Evolutionary conservation across 2,113 vertebrate species (phyloP).

Genomic region (Catharus minimus): DNA sequence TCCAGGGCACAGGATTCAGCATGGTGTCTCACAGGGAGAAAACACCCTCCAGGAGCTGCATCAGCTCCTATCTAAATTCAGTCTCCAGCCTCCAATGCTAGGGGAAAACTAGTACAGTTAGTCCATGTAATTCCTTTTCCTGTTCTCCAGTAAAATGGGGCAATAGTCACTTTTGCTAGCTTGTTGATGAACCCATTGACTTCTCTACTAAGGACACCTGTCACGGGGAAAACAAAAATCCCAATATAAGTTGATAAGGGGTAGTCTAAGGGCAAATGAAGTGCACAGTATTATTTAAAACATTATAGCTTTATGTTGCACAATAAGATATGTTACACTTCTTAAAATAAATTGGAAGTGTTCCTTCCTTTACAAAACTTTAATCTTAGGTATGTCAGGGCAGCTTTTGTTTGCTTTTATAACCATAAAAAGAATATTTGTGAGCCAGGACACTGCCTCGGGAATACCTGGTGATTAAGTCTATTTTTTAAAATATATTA

Average conservation of each 20-base stretch:
- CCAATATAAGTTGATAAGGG: background rate
- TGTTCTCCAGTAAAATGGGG: background rate
- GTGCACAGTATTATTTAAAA: background rate
- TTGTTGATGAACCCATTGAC: background rate
- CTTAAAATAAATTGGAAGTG: background rate
- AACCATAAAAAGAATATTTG: background rate
- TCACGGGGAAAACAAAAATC: conserved; percentile 1
- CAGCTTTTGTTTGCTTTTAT: background rate
- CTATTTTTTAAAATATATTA: background rate
- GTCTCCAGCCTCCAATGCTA: background rate
- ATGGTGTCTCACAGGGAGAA: background rate
- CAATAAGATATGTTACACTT: background rate
- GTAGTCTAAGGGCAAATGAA: background rate
- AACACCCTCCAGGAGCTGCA: conserved; percentile 6
- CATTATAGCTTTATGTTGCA: background rate
- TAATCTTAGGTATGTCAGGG: background rate
- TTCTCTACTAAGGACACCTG: background rate
- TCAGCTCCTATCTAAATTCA: background rate
- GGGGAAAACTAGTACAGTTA: conserved; percentile 23
- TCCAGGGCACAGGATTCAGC: background rate
- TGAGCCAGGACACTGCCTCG: background rate
- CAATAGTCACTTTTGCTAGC: background rate
- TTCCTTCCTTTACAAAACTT: background rate
- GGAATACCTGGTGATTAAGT: background rate
- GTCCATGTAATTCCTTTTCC: background rate